phyloP scores from a whole-genome alignment of 1,140 invertebrate species.

The Homalodisca vitripennis region DNA sequence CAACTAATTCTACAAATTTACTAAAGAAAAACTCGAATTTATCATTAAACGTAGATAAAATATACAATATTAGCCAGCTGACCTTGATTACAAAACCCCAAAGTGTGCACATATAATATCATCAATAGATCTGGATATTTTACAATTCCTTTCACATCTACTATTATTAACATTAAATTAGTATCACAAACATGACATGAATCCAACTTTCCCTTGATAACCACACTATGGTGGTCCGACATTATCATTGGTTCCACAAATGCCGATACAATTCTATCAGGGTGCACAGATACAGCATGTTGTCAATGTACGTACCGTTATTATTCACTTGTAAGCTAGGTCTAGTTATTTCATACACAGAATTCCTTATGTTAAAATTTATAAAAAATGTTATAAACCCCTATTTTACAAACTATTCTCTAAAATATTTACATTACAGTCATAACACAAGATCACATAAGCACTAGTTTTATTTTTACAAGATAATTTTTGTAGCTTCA shows the following conservation, averaged over 20 bases:
- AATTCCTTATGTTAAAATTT: not conserved
- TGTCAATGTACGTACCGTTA: not conserved
- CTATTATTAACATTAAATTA: not conserved
- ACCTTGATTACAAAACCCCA: not conserved
- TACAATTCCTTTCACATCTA: not conserved
- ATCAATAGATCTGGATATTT: not conserved
- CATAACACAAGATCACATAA: not conserved
- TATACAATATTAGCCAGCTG: not conserved
- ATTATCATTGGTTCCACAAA: conserved; percentile 1
- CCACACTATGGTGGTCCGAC: not conserved
- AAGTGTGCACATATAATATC: not conserved
- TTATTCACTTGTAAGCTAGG: not conserved
- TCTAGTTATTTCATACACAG: conserved; percentile 3
- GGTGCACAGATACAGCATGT: conserved; percentile 6
- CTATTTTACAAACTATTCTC: not conserved
- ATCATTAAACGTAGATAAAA: not conserved
- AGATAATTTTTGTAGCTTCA: no score
- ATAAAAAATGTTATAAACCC: not conserved
- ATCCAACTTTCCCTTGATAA: not conserved
- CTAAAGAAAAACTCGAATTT: conserved; percentile 1
- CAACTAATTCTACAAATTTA: conserved; percentile 16
- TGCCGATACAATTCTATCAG: not conserved
- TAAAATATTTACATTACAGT: conserved; percentile 1
- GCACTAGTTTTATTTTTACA: conserved; percentile 7
- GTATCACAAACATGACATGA: not conserved